Conservation (phyloP, 1,140 invertebrate species). For the Sinonovacula constricta region DNA sequence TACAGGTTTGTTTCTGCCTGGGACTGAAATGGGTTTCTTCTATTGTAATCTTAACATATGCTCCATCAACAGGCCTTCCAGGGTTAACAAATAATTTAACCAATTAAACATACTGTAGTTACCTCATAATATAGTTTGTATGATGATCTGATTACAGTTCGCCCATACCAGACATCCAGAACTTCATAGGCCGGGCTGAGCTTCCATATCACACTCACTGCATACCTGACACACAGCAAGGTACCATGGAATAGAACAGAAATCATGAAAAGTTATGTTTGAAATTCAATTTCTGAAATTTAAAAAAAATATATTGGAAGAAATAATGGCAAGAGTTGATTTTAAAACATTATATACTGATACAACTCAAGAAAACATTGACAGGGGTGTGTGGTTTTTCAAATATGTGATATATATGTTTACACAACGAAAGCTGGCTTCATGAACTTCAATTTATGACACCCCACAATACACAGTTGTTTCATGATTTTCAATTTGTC, state of each 20-base stretch:
- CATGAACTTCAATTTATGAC: too few species aligned
- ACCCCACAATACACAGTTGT: too few species aligned
- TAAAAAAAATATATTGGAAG: too few species aligned
- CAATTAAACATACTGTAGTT: too few species aligned
- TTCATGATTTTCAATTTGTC: too few species aligned
- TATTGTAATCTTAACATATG: too few species aligned
- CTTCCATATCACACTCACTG: slow-evolving; percentile 78
- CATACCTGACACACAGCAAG: slow-evolving; percentile 67
- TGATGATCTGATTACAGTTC: slow-evolving; percentile 76
- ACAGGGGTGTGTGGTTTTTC: background rate
- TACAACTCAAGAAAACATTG: background rate
- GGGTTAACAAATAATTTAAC: too few species aligned
- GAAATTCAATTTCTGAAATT: background rate
- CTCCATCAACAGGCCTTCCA: too few species aligned
- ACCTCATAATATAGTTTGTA: slow-evolving; percentile 79
- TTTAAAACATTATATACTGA: background rate
- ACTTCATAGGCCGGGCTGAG: slow-evolving; percentile 72
- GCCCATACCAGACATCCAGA: slow-evolving; percentile 75
- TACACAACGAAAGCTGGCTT: too few species aligned
- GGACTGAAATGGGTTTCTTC: too few species aligned
- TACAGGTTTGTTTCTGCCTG: too few species aligned
- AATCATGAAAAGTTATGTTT: background rate
- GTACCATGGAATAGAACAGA: background rate
- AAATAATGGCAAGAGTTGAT: too few species aligned
- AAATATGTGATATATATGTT: background rate